Evolutionary conservation across 2,113 vertebrate species (phyloP), one percentile per base, ranked within the genome.

Genomic region (Cairina moschata): DNA sequence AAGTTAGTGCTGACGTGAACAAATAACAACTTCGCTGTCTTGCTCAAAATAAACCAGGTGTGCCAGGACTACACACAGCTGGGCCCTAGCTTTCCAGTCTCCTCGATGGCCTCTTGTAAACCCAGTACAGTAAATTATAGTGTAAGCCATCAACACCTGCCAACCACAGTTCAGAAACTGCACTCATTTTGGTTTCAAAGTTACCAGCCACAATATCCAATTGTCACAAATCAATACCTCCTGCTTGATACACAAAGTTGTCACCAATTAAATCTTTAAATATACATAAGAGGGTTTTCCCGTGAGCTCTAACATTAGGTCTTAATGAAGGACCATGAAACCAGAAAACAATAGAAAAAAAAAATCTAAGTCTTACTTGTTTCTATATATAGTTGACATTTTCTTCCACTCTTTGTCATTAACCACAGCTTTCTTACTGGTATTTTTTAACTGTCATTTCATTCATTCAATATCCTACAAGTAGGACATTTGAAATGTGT

Each of bases 121-220:
- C 4, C 26, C 82, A 32, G 46, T 2, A 29, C n/a, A 86, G 76
- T 54, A 73, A 93, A 89, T 93, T 50, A 86, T 4, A 81, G 21
- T 8, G 20, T 9, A 75, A 67, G 69, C 77, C 79, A 78, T 50
- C 73, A 88, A 34, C 71, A 93, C 82, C 85, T 83, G 58, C 81
- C 71, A 82, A 54, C 3, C 86, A 73, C 58, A 6, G 32, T 9
- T 90, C 52, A 65, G 73, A 85, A 95, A 91, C 15, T n/a, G 68
- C 58, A 82, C 42, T 55, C 50, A 50, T 63, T 90, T 84, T 91
- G 59, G 72, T 93, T 88, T 82, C 92, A 92, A 69, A 89, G 34
- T 73, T 31, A 52, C 13, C 36, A 56, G 80, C 25, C 52, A 40
- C 76, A 87, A 38, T 46, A 89, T 14, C 77, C 71, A 69, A 6